These are phyloP conservation scores for Drosophila saltans DNA, from an alignment of 1,140 invertebrate species.

Conservation along the genomic window DNA sequence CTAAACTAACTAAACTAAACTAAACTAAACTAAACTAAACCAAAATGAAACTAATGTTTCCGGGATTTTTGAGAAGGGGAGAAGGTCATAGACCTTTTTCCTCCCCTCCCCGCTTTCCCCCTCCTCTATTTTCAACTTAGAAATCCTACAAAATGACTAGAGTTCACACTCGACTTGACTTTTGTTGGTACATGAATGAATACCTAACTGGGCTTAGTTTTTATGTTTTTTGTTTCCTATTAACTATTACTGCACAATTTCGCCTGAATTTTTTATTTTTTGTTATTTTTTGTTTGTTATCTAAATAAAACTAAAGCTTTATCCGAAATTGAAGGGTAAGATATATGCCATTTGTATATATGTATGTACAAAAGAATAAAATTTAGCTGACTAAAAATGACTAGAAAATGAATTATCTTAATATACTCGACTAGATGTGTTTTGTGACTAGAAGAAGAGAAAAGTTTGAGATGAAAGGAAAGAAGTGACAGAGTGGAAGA, in stretches of 20 bases:
- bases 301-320: slow-evolving; percentile 53
- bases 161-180: slow-evolving; percentile 75
- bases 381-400: slow-evolving; percentile 36
- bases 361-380: slow-evolving; percentile 28
- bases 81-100: slow-evolving; percentile 11
- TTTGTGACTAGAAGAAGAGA: not conserved
- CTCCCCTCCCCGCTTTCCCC: not conserved
- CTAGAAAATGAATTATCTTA: slow-evolving; percentile 46
- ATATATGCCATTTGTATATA: slow-evolving; percentile 21
- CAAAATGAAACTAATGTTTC: slow-evolving; percentile 32
- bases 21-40: slow-evolving; percentile 49
- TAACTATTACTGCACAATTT: slow-evolving; percentile 82
- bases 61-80: not conserved
- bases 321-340: slow-evolving; percentile 43
- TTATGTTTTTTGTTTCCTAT: slow-evolving; percentile 57
- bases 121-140: slow-evolving; percentile 36
- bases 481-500: not conserved
- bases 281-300: slow-evolving; percentile 39
- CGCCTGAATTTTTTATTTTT: slow-evolving; percentile 73
- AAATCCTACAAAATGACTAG: slow-evolving; percentile 75
- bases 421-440: slow-evolving; percentile 36
- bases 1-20: slow-evolving; percentile 49
- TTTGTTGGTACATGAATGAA: slow-evolving; percentile 45
- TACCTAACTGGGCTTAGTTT: slow-evolving; percentile 54
- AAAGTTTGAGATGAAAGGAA: not conserved